Evolutionary conservation across 2,113 vertebrate genomes (phyloP).

Genomic region (Origma solitaria): DNA sequence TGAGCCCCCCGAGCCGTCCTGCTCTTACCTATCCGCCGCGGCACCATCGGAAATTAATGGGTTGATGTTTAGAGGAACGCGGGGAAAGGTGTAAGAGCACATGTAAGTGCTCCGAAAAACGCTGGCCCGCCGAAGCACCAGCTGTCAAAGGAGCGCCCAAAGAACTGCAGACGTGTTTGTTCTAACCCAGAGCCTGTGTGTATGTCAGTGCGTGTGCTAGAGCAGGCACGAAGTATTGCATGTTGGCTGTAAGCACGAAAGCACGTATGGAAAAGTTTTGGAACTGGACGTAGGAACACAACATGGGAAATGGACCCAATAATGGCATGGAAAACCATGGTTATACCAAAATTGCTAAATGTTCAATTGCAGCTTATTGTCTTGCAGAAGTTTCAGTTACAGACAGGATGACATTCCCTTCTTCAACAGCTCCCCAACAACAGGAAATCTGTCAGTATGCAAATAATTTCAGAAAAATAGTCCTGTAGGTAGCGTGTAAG

Average conservation of each 20-base stretch:
- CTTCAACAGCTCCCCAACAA: background rate
- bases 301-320: fast-evolving
- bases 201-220: background rate
- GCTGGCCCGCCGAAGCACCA: background rate
- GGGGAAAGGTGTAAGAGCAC: background rate
- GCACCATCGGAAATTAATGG: background rate
- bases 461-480: background rate
- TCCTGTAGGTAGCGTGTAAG: background rate
- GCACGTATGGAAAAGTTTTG: background rate
- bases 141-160: background rate
- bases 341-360: background rate
- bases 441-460: background rate
- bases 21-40: background rate
- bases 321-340: fast-evolving
- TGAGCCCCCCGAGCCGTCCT: fast-evolving
- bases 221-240: background rate
- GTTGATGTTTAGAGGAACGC: background rate
- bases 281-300: background rate
- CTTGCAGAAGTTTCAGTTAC: background rate
- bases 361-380: background rate
- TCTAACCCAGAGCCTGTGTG: background rate
- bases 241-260: background rate
- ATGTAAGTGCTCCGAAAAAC: background rate
- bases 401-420: background rate
- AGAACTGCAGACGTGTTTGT: background rate